Evolutionary conservation across 2,888 invertebrate genomes (phyloP).

Genomic region (Cheilosia vernalis): DNA sequence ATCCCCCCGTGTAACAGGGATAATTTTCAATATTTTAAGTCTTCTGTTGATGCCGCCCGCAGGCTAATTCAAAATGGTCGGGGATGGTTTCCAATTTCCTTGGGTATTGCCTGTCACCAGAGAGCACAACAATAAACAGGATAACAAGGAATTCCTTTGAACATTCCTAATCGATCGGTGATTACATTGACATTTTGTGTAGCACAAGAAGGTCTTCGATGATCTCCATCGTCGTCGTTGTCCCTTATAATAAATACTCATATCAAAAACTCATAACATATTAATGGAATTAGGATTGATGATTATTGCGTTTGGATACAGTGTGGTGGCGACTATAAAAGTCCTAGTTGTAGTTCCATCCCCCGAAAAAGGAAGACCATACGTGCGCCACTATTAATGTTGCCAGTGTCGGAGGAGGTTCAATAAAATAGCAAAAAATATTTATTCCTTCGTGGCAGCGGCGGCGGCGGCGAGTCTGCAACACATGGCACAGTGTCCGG

Average conservation of each 20-base stretch:
- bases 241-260: conserved; percentile 67
- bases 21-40: conserved; percentile 74
- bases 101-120: conserved; percentile 48
- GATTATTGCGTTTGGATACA: conserved; percentile 83
- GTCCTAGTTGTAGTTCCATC: conserved; percentile 13
- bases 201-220: conserved; percentile 31
- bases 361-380: background rate
- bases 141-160: conserved; percentile 70
- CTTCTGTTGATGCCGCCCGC: conserved; percentile 74
- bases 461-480: conserved; percentile 24
- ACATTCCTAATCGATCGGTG: conserved; percentile 69
- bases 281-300: conserved; percentile 82
- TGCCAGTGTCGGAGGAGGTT: conserved; percentile 59
- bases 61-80: conserved; percentile 62
- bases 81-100: conserved; percentile 64
- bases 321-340: conserved; percentile 43
- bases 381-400: conserved; percentile 60
- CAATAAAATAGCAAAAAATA: conserved; percentile 72
- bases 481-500: conserved; percentile 58
- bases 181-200: conserved; percentile 54
- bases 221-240: conserved; percentile 15
- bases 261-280: conserved; percentile 75
- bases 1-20: conserved; percentile 60
- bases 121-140: conserved; percentile 44
- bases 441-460: conserved; percentile 40